Evolutionary conservation across 2,888 invertebrate species (phyloP).

Genomic region (Hartigia nigra): DNA sequence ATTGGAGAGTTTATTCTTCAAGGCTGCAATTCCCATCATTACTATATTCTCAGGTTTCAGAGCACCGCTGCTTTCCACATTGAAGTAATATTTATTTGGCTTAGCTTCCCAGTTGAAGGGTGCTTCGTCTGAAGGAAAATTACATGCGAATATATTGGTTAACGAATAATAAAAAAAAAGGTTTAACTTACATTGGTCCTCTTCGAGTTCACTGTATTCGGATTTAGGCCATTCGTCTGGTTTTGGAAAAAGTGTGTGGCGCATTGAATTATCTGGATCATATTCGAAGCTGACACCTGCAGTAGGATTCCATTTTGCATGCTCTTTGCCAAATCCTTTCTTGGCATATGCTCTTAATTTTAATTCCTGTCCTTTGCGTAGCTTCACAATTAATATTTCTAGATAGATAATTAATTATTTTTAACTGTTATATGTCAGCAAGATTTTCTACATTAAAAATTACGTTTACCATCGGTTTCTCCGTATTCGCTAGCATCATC

Average conservation of each 20-base stretch:
- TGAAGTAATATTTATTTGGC: conserved; percentile 96
- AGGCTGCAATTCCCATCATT: conserved; percentile 89
- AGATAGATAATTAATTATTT: conserved; percentile 15
- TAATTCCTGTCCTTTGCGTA: conserved; percentile 89
- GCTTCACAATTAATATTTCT: conserved; percentile 79
- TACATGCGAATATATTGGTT: not conserved
- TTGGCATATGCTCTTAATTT: conserved; percentile 96
- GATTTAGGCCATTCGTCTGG: conserved; percentile 99
- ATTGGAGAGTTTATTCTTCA: conserved; percentile 96
- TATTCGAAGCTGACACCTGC: conserved; percentile 99
- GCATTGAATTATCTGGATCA: conserved; percentile 97
- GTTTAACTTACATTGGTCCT: conserved; percentile 79
- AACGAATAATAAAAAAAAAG: not conserved
- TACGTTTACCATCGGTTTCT: conserved; percentile 85
- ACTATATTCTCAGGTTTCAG: conserved; percentile 97
- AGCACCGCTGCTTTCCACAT: conserved; percentile 95
- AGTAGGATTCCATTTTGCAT: conserved; percentile 99
- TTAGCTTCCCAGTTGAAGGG: conserved; percentile 94
- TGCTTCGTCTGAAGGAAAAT: conserved; percentile 78
- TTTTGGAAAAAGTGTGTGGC: conserved; percentile 94
- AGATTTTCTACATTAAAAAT: not conserved
- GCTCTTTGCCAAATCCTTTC: conserved; percentile 97
- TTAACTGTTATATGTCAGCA: not conserved
- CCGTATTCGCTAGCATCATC: conserved; percentile 95
- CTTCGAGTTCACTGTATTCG: conserved; percentile 93